Evolutionary conservation across 2,888 invertebrate genomes (phyloP), one percentile per base, ranked within the genome.

Genomic region (Pheosia gnoma): DNA sequence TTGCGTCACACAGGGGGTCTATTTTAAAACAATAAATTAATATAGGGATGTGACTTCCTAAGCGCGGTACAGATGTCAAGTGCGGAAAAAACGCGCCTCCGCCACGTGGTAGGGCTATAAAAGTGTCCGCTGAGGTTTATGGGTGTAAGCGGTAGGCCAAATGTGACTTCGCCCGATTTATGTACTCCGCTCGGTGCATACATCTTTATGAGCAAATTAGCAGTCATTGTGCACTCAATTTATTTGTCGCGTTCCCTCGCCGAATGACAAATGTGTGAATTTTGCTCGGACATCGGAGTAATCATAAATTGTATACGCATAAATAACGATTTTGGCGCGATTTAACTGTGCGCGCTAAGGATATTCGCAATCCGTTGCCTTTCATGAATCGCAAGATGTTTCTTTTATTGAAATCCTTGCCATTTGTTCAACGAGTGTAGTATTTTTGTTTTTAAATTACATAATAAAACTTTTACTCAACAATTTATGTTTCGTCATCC

Each of bases 131-230:
- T 74, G 84, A 91, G 87, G 87, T 93, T 93, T 93, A 93, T 92
- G 91, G 85, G 84, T 88, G 90, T 89, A 89, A 87, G 92, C 92
- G 93, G 91, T 93, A 91, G 93, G 93, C 90, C 91, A 83, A 89
- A 88, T 85, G 87, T 86, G 91, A 89, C 90, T 90, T 82, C 81
- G 72, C 62, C 86, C 80, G 89, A 93, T 93, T 93, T 92, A 93
- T 93, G 91, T 82, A 89, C 88, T 82, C 77, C 76, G 76, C 77
- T 69, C 81, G 83, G 83, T 91, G 89, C 93, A 93, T 93, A 89
- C 88, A 87, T 93, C 93, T 93, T 92, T 89, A 89, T 83, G 87
- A 89, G 90, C 91, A 92, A 93, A 93, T 93, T 93, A 93, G 89
- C 90, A 91, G 88, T 91, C 93, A 93, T 91, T 92, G 91, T 91